These are phyloP conservation scores for Oxyura jamaicensis DNA, from an alignment of 2,113 vertebrate species.

Conservation along the genomic window DNA sequence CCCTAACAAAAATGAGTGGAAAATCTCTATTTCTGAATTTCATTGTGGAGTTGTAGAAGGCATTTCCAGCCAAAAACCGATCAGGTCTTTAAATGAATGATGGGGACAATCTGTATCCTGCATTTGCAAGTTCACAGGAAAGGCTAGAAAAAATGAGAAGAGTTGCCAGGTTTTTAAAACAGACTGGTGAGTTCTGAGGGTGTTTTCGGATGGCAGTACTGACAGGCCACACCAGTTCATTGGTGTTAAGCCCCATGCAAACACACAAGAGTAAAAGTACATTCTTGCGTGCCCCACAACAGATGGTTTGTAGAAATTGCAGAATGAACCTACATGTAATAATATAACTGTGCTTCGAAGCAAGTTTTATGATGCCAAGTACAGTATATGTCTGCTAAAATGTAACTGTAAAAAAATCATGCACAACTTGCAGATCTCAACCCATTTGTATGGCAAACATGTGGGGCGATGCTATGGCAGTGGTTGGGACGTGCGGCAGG, in stretches of 20 bases:
- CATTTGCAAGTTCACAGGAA: background rate
- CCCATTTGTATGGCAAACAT: background rate
- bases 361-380: background rate
- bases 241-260: background rate
- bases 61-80: background rate
- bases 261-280: fast-evolving
- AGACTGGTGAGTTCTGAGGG: background rate
- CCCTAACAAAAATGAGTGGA: slow-evolving; percentile 27
- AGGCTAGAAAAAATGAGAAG: background rate
- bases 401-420: background rate
- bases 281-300: fast-evolving
- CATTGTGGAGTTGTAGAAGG: background rate
- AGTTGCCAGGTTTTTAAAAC: background rate
- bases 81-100: background rate
- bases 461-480: background rate
- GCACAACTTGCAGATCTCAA: background rate
- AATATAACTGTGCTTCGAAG: background rate
- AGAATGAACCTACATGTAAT: slow-evolving; percentile 3
- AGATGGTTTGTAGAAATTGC: background rate
- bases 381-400: background rate
- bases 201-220: background rate
- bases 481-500: background rate
- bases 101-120: background rate
- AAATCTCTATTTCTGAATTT: slow-evolving; percentile 47
- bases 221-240: background rate